These are phyloP conservation scores for Baccha elongata DNA, from an alignment of 2,888 invertebrate species.

Conservation along the genomic window DNA sequence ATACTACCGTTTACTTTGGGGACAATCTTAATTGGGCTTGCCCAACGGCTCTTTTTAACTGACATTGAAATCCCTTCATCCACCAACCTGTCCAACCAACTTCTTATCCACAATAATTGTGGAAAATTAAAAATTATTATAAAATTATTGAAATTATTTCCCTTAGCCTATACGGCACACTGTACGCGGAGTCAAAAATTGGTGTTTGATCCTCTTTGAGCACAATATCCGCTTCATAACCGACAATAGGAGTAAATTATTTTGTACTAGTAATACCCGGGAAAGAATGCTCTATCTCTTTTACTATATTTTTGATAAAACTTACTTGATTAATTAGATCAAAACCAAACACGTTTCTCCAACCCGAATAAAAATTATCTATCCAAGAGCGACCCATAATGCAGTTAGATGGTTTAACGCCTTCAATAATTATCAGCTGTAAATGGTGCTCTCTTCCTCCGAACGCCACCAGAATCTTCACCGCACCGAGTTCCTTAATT, in stretches of 20 bases:
- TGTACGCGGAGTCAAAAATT: slow-evolving; percentile 73
- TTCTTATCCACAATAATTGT: slow-evolving; percentile 73
- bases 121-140: no score
- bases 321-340: slow-evolving; percentile 5
- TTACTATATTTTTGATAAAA: not conserved
- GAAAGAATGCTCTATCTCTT: slow-evolving; percentile 2
- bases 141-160: no score
- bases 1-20: slow-evolving; percentile 70
- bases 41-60: slow-evolving; percentile 73
- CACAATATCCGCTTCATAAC: slow-evolving; percentile 27
- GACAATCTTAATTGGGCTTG: slow-evolving; percentile 76
- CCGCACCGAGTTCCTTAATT: slow-evolving; percentile 9
- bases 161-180: slow-evolving; percentile 72
- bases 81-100: slow-evolving; percentile 58
- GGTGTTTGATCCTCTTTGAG: slow-evolving; percentile 36
- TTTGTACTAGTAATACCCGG: slow-evolving; percentile 18
- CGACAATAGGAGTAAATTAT: slow-evolving; percentile 14
- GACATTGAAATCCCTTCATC: slow-evolving; percentile 62
- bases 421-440: slow-evolving; percentile 11
- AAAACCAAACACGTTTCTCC: slow-evolving; percentile 6
- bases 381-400: slow-evolving; percentile 30
- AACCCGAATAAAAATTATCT: slow-evolving; percentile 6
- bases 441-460: not conserved
- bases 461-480: slow-evolving; percentile 29
- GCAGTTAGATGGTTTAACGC: slow-evolving; percentile 1